phyloP scores from a whole-genome alignment of 2,888 invertebrate genomes.

The Apantesis nais region DNA sequence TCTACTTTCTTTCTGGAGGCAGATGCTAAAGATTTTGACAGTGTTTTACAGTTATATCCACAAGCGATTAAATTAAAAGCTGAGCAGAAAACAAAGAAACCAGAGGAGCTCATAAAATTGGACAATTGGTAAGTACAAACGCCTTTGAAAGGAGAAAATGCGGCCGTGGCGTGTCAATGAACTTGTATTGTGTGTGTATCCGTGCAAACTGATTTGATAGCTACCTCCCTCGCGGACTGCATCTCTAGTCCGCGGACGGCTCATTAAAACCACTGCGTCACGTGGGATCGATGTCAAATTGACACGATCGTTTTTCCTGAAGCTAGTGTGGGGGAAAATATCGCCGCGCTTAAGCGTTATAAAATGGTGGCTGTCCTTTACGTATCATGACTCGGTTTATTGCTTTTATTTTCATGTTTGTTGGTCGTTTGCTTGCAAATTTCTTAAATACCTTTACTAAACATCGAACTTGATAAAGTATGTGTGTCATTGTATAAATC shows the following conservation, averaged over 20 bases:
- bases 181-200: slow-evolving; percentile 87
- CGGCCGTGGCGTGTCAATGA: slow-evolving; percentile 87
- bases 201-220: slow-evolving; percentile 87
- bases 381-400: slow-evolving; percentile 73
- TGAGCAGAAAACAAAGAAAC: slow-evolving; percentile 95
- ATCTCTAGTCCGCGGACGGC: slow-evolving; percentile 87
- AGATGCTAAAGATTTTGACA: slow-evolving; percentile 93
- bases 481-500: slow-evolving; percentile 59
- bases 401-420: slow-evolving; percentile 68
- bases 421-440: slow-evolving; percentile 51
- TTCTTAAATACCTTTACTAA: slow-evolving; percentile 57
- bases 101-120: slow-evolving; percentile 96
- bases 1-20: slow-evolving; percentile 97
- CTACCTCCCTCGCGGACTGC: slow-evolving; percentile 88
- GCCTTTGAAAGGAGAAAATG: slow-evolving; percentile 85
- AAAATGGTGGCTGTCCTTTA: slow-evolving; percentile 85
- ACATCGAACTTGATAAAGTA: slow-evolving; percentile 56
- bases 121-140: slow-evolving; percentile 95
- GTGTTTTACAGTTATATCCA: slow-evolving; percentile 95
- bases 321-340: slow-evolving; percentile 83
- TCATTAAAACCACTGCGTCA: slow-evolving; percentile 90
- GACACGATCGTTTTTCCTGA: slow-evolving; percentile 85
- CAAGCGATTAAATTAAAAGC: slow-evolving; percentile 96
- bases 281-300: slow-evolving; percentile 90
- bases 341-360: slow-evolving; percentile 84